Evolutionary conservation across 2,888 invertebrate species (phyloP), one percentile per base, ranked within the genome.

Genomic region (Loripinus fragilis): DNA sequence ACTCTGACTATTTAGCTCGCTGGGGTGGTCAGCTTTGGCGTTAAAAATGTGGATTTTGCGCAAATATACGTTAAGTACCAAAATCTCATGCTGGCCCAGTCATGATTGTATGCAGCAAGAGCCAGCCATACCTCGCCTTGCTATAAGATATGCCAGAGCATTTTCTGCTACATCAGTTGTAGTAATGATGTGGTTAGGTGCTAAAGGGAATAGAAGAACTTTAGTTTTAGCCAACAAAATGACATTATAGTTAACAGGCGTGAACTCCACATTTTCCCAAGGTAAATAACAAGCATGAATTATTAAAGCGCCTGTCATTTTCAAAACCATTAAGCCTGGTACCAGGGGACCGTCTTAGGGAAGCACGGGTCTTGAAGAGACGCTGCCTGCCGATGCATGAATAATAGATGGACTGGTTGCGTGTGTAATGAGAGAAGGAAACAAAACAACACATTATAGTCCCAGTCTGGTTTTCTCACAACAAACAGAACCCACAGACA

Each of bases 351-450:
- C 28, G 28, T 25, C 15, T 67, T 67, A 67, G 67, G 17, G 67
- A 41, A 28, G 64, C 85, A 96, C 95, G 96, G 99, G 99, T 96
- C 97, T 98, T 94, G 99, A 97, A 95, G 99, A 99, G 93, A 98
- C 98, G 92, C 98, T 98, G 95, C 99, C 99, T 95, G 97, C 98
- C 90, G 97, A 97, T 5, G 60, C 60, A 33, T 60, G 60, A 60
- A 60, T 60, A 60, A 60, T 60, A 60, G 60, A 60, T 60, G 60
- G 33, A 33, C 60, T 60, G 33, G 30, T 60, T 60, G 60, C 60
- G 60, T 60, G 60, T 60, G 17, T 30, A 60, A 17, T 2, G 60
- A 33, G 60, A 28, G 60, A 60, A 33, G 33, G 52, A 60, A 60
- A 60, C 60, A 60, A 60, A 55, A 30, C 60, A 60, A 60, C 60